These are phyloP conservation scores for Brachymystax lenok DNA, from an alignment of 2,797 vertebrate genomes.

Conservation along the genomic window DNA sequence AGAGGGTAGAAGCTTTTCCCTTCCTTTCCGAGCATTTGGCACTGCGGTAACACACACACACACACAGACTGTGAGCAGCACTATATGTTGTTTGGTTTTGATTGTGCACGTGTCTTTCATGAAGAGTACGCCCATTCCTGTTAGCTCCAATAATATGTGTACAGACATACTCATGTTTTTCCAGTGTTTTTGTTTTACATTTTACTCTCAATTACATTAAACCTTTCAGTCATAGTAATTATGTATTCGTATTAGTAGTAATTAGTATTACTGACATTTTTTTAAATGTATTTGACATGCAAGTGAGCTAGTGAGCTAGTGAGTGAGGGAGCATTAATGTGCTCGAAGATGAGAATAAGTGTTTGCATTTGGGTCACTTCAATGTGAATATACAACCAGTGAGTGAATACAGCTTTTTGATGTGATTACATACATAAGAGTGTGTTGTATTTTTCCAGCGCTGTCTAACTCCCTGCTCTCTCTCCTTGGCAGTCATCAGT, in stretches of 20 bases:
- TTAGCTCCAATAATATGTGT: background rate
- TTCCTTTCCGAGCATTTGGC: conserved; percentile 34
- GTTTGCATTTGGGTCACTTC: background rate
- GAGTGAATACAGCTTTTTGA: background rate
- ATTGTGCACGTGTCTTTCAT: background rate
- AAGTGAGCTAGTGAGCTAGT: background rate
- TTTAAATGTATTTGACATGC: background rate
- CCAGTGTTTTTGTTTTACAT: background rate
- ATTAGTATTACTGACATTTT: background rate
- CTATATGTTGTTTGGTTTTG: background rate
- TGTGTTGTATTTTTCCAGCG: background rate
- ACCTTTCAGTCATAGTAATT: background rate
- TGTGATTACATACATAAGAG: background rate
- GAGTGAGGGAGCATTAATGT: background rate
- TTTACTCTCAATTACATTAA: background rate
- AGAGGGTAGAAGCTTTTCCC: conserved; percentile 21
- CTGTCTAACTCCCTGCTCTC: conserved; percentile 9
- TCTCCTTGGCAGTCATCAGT: conserved; percentile 53
- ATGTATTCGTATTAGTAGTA: background rate
- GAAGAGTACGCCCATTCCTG: background rate
- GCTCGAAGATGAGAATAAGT: background rate
- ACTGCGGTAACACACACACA: conserved; percentile 10
- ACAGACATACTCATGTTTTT: background rate
- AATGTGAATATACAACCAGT: background rate
- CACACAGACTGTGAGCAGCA: background rate